Evolutionary conservation across 2,113 vertebrate species (phyloP), one percentile per base, ranked within the genome.

Genomic region (Uria lomvia): DNA sequence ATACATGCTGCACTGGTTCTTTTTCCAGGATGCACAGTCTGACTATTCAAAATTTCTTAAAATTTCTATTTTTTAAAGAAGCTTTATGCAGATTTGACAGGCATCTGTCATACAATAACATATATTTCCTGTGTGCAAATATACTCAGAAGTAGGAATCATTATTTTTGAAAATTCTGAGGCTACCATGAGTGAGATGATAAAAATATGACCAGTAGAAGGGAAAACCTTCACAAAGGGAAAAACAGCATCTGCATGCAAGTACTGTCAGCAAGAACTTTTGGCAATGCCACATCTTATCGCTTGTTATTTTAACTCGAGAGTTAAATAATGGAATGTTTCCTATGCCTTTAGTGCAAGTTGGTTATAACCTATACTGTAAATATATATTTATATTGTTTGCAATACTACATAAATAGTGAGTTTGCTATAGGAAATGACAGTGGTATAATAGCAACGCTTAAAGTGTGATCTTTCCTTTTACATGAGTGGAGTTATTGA

Each of bases 401-500:
- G 66, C 55, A 84, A 34, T 77, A 23, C 34, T 77, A 27, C 7
- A 3, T 92, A 80, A 90, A 81, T 81, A 77, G 68, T 20, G 32
- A 81, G 38, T 77, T 92, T 50, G 26, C 65, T 67, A n/a, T 56
- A 77, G 1, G 3, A 90, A n/a, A 71, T 0, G 1, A 74, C 72
- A 80, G 78, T 63, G 45, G 15, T 93, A 23, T 96, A 90, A 86
- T 27, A 96, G 32, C 86, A 90, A 55, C 55, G 29, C 55, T 94
- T 90, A 62, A 93, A 90, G 47, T 86, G 82, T 49, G 72, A 91
- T 86, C 43, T 85, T 94, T 78, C 76, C 73, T 81, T 85, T 94
- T 91, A 80, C 56, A 42, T 32, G 40, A 92, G 55, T 94, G 66
- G 60, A 87, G 65, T 92, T 96, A 89, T 9, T 92, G 86, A 89